Percentiles rank a stretch among this genome's conserved stretches.
These are phyloP conservation scores for Hoplodrina ambigua DNA, from an alignment of 2,888 invertebrate genomes.

Conservation along the genomic window DNA sequence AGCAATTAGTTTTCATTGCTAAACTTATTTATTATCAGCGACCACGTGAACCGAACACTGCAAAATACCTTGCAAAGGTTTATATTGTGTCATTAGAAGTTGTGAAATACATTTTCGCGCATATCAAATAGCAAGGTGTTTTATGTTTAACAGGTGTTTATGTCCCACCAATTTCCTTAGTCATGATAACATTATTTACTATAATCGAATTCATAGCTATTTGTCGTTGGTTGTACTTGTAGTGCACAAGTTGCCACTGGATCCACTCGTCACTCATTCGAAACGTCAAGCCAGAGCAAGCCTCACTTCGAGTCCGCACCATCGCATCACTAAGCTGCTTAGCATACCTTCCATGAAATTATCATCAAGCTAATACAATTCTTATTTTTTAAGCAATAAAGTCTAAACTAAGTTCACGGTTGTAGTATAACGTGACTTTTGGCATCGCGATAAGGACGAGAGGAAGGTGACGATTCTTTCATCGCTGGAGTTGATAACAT, in stretches of 20 bases:
- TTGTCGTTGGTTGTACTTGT: slow-evolving; percentile 71
- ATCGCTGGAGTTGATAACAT: slow-evolving; percentile 87
- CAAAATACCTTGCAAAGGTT: slow-evolving; percentile 56
- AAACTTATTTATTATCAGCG: slow-evolving; percentile 66
- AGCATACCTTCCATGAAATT: slow-evolving; percentile 76
- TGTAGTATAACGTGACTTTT: slow-evolving; percentile 80
- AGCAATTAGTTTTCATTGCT: slow-evolving; percentile 63
- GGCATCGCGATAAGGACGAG: slow-evolving; percentile 85
- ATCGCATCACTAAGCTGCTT: slow-evolving; percentile 87
- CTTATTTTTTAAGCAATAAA: slow-evolving; percentile 45
- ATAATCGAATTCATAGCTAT: slow-evolving; percentile 47
- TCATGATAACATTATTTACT: slow-evolving; percentile 28
- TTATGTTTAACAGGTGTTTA: slow-evolving; percentile 54
- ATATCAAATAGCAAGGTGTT: slow-evolving; percentile 43
- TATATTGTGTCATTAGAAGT: slow-evolving; percentile 35
- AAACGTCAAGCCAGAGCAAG: slow-evolving; percentile 84
- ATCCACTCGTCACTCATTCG: slow-evolving; percentile 77
- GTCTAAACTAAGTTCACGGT: slow-evolving; percentile 32
- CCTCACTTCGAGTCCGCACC: slow-evolving; percentile 81
- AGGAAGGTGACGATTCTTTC: slow-evolving; percentile 89
- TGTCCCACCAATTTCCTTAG: slow-evolving; percentile 36
- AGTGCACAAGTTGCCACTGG: slow-evolving; percentile 73
- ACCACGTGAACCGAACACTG: slow-evolving; percentile 63
- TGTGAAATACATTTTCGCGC: slow-evolving; percentile 49
- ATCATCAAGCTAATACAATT: slow-evolving; percentile 65